phyloP scores from a whole-genome alignment of 2,113 vertebrate genomes.

The Vulpes ferrilata region DNA sequence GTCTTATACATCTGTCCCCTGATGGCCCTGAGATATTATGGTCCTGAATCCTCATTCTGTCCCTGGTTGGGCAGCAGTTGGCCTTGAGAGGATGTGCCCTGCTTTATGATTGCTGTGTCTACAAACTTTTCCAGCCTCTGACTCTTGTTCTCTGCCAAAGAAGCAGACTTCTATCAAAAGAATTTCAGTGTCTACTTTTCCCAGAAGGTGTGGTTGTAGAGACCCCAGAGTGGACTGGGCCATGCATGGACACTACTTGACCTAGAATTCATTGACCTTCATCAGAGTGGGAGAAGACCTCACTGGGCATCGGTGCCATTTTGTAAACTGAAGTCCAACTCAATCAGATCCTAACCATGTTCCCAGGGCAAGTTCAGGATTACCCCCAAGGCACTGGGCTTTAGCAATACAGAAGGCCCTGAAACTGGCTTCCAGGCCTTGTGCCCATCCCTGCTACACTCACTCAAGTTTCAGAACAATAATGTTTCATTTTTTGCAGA shows the following conservation, averaged over 20 bases:
- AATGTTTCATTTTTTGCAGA: slow-evolving; percentile 44
- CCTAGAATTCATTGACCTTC: not conserved
- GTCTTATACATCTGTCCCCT: not conserved
- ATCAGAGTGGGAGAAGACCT: not conserved
- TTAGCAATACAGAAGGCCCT: not conserved
- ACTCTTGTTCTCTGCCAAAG: not conserved
- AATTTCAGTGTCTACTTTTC: not conserved
- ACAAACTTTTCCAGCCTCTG: not conserved
- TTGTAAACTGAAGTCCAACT: not conserved
- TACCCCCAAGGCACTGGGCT: not conserved
- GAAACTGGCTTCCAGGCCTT: not conserved
- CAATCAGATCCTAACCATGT: not conserved
- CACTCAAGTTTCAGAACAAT: not conserved
- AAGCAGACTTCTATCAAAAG: not conserved
- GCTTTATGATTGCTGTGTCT: not conserved
- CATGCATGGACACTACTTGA: not conserved
- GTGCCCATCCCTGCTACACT: not conserved
- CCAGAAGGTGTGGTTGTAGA: not conserved
- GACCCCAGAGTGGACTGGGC: not conserved
- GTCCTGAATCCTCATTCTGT: too few species aligned
- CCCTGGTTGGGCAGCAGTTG: not conserved
- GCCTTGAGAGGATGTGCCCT: not conserved
- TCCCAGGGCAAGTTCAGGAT: not conserved
- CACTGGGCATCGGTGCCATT: not conserved
- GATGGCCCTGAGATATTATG: not conserved